Evolutionary conservation across 2,113 vertebrate genomes (phyloP), one percentile per base, ranked within the genome.

Genomic region (Erythrolamprus reginae): DNA sequence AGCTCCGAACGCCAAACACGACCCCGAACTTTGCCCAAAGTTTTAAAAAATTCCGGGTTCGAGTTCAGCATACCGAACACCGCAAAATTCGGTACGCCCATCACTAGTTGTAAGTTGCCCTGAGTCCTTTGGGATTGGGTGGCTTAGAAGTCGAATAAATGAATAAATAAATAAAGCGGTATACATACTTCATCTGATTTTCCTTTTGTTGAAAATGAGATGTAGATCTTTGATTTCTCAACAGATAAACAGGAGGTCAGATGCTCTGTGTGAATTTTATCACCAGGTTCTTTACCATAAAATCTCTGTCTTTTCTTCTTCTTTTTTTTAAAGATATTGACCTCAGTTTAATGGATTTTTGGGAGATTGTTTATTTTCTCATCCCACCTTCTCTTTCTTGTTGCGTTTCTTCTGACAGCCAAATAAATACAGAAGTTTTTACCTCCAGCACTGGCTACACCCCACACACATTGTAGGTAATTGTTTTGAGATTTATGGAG

Each of bases 401-500:
- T 91, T 88, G 86, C 90, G 77, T 91, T 65, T 65, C 53, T 38
- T 26, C 42, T 91, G 90, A 91, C 90, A 88, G 70, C 70, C 70
- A 55, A 58, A 91, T 88, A 91, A 91, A 82, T 84, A 84, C 45
- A 91, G n/a, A 82, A 88, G 70, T 19, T 47, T 91, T 84, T 51
- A 55, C 90, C 77, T 88, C 70, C 86, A 38, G 86, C 28, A 7
- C 26, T 87, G 33, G 50, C 84, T 87, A 58, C 70, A 88, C 90
- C 90, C 90, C 86, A 83, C 90, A 88, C 86, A 88, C 42, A 56
- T 50, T 88, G 90, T 87, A 83, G 86, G 86, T 91, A 88, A 91
- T 91, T 88, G 90, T 91, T 88, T 91, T 91, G 82, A 88, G 86
- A 91, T 91, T 91, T 91, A 91, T 61, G 86, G 23, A n/a, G 45